Base-by-base conservation (phyloP, 2,113 vertebrate species). In the Petroica traversi region DNA sequence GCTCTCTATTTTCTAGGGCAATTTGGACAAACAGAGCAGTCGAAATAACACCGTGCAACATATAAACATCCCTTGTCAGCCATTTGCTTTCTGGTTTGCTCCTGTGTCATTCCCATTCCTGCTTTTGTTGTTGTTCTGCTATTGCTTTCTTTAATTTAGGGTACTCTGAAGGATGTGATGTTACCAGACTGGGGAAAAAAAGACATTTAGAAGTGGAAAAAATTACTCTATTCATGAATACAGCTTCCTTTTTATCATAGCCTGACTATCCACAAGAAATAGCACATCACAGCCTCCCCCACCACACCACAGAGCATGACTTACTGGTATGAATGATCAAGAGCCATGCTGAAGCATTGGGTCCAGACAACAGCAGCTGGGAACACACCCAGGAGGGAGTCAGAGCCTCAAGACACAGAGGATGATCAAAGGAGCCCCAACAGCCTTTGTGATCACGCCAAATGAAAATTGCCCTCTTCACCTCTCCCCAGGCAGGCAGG, bases 31-130 rank as follows among this genome's bases (percentile, higher is more conserved):
- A 52, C 48, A 75, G 38, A 91, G 29, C 64, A 91, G 80, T 55
- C 91, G 49, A 94, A 95, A 86, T 69, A 94, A 84, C 75, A 74
- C 43, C 0, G 0, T 46, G 33, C 1, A 3, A 87, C 5, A 7
- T 11, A 87, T 26, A 89, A 94, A 88, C 84, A 91, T 82, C 89
- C 80, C 57, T 85, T 58, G 45, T 69, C 75, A 94, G 66, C 80
- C 66, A 49, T 95, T 96, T 93, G 54, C 57, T 95, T 79, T 84
- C 68, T 58, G 29, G 69, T 93, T 87, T 80, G 48, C 77, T 84
- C 22, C 62, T 12, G 26, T 78, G 75, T 68, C 58, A 36, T 66
- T 86, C 34, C 4, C 81, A 51, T 68, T 89, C 36, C 79, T 55
- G 57, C 48, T 79, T 85, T 86, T 72, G 55, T 52, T 83, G 86